These are phyloP conservation scores for Glaucopsyche alexis DNA, from an alignment of 2,888 invertebrate species.

Conservation along the genomic window DNA sequence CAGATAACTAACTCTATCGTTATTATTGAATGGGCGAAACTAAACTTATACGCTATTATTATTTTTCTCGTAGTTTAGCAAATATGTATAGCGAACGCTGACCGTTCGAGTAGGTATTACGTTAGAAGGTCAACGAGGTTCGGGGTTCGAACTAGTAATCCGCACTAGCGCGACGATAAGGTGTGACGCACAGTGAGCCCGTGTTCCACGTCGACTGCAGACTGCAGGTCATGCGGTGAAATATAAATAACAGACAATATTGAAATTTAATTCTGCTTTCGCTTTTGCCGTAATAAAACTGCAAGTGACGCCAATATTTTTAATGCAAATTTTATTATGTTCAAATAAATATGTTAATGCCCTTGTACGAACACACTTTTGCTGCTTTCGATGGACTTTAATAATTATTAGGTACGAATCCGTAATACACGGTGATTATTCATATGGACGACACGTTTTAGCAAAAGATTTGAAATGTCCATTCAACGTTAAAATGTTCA, in stretches of 20 bases:
- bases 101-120: constrained; percentile 59
- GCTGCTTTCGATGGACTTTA: neutral
- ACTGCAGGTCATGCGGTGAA: neutral
- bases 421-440: too few relatives aligned
- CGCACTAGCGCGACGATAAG: constrained; percentile 24
- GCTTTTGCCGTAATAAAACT: constrained; percentile 1
- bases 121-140: constrained; percentile 57
- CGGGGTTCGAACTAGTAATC: constrained; percentile 35
- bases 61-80: constrained; percentile 36
- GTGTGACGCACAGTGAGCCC: neutral
- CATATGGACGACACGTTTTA: too few relatives aligned
- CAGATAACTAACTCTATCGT: neutral
- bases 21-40: neutral
- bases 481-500: too few relatives aligned
- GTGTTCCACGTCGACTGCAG: neutral
- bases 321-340: neutral
- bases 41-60: constrained; percentile 33
- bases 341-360: neutral
- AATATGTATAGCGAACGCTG: constrained; percentile 48
- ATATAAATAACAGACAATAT: neutral
- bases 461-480: too few relatives aligned
- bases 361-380: neutral
- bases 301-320: constrained; percentile 9
- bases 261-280: neutral
- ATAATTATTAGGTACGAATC: too few relatives aligned